Evolutionary conservation across 2,113 vertebrate species (phyloP), one percentile per base, ranked within the genome.

Genomic region (Hystrix cristata): DNA sequence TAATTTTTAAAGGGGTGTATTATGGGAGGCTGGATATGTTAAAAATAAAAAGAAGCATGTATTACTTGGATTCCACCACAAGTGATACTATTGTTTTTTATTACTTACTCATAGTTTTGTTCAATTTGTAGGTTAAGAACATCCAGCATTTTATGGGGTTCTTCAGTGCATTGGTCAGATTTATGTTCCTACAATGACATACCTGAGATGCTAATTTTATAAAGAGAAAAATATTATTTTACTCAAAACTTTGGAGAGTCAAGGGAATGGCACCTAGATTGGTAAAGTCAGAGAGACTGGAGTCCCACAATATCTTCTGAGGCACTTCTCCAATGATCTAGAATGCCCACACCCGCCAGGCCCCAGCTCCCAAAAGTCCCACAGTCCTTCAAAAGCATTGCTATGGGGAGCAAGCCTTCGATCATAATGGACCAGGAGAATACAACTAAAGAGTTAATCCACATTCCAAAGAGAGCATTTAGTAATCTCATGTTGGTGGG

Each of bases 11-110:
- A 53, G 13, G 38, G 1, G 18, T 2, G 29, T 78, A 80, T 72
- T 71, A 27, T 10, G 4, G 38, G 43, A 74, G 43, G 21, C 29
- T 34, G 82, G 3, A 69, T 48, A 86, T 31, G 14, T 93, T 79
- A 93, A 83, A 85, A 95, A 84, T 57, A 31, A 81, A 97, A 96
- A 16, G 1, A 13, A 16, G 7, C 13, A 46, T 96, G 5, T 34
- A 34, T n/a, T 29, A 53, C 57, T 95, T 95, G 46, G 19, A 78
- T 81, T 94, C 38, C 1, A 92, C 46, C 18, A 84, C 1, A 90
- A 96, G 10, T 72, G 3, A 57, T 64, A 3, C 13, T 94, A 90
- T 60, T 92, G 38, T 60, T 82, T 87, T 82, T 31, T 60, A 13
- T 90, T 90, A 67, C 60, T 79, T 62, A 78, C 38, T 74, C 81